These are phyloP conservation scores for Acrobasis suavella DNA, from an alignment of 2,888 invertebrate genomes.

Conservation along the genomic window DNA sequence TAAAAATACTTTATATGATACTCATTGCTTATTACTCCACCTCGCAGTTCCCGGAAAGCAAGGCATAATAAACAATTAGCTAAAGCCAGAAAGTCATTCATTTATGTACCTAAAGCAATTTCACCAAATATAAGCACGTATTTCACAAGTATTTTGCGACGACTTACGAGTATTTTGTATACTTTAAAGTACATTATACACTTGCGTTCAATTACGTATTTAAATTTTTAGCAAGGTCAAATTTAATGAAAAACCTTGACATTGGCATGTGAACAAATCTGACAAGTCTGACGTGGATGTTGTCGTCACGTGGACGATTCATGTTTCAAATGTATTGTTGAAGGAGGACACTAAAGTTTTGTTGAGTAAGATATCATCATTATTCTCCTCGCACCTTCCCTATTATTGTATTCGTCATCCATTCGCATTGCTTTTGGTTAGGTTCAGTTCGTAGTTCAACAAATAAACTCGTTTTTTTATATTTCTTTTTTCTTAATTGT, in stretches of 20 bases:
- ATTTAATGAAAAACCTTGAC: conserved; percentile 5
- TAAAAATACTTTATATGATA: no score
- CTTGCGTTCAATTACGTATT: background rate
- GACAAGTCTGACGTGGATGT: background rate
- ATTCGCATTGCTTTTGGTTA: no score
- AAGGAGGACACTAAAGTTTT: background rate
- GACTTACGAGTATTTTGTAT: background rate
- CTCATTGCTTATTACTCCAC: no score
- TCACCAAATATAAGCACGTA: background rate
- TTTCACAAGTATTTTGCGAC: background rate
- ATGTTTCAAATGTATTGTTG: background rate
- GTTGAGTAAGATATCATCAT: no score
- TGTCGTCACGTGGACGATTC: background rate
- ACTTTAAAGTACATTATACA: background rate
- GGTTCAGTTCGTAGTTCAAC: no score
- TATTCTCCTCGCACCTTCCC: no score
- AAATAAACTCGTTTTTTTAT: no score
- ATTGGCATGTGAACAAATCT: conserved; percentile 7
- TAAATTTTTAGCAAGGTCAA: conserved; percentile 7
- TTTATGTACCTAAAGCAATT: background rate
- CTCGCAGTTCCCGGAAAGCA: no score
- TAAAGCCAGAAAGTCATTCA: no score
- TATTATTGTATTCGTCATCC: no score
- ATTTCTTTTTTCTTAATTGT: no score
- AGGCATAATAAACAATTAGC: no score